Conservation (phyloP, 2,113 vertebrate genomes). For the Hiodon tergisus region DNA sequence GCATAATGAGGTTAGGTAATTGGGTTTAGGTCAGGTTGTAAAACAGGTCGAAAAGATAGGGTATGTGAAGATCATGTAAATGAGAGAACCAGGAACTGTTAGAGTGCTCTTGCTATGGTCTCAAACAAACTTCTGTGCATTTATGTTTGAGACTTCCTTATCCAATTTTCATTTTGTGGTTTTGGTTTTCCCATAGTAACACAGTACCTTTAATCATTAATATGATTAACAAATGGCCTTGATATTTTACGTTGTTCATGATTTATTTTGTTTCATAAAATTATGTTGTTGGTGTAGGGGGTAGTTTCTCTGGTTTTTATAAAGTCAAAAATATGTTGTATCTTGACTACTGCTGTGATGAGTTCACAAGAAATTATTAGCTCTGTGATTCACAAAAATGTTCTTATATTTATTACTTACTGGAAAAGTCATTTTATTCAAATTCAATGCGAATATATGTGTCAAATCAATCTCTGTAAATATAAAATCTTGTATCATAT, state of each 20-base stretch:
- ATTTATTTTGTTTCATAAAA: neutral
- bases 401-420: neutral
- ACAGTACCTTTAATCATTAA: too few relatives aligned
- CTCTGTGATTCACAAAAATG: neutral
- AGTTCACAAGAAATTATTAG: neutral
- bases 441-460: neutral
- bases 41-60: slow-evolving; percentile 61
- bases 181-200: too few relatives aligned
- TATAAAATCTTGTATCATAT: slow-evolving; percentile 58
- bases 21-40: slow-evolving; percentile 68
- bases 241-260: neutral
- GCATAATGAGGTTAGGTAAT: slow-evolving; percentile 70
- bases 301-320: too few relatives aligned
- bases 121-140: neutral
- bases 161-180: neutral
- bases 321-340: too few relatives aligned
- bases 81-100: slow-evolving; percentile 38
- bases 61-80: slow-evolving; percentile 59
- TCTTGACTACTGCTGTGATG: too few relatives aligned
- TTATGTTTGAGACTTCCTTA: neutral
- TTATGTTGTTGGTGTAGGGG: neutral
- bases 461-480: slow-evolving; percentile 45
- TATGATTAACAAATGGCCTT: neutral
- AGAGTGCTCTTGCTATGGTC: neutral
- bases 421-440: neutral